Evolutionary conservation across 2,888 invertebrate species (phyloP), one percentile per base, ranked within the genome.

Genomic region (Elmis aenea): DNA sequence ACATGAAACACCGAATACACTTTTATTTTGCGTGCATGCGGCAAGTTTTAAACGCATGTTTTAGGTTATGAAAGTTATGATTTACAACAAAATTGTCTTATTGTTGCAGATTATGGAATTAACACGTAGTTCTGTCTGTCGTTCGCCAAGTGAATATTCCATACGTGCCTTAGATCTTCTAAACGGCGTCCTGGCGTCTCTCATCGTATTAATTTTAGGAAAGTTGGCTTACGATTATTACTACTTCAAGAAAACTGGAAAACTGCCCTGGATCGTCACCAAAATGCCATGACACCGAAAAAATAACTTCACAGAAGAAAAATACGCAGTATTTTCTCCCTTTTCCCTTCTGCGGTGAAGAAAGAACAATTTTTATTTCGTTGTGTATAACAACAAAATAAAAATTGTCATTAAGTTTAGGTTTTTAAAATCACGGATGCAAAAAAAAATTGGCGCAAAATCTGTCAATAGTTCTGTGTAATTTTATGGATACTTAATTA

Each of bases 221-320:
- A 84, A 85, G 64, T 75, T 90, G 40, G 69, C 80, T 1, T 90
- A 87, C 55, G 89, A 90, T 64, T 90, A 88, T 69, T 85, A 85
- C 64, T 74, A 71, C 53, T 90, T 85, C 61, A 86, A 84, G 61
- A 81, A 77, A 40, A 84, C 84, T 12, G 88, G 89, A 0, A 75
- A 80, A 54, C 68, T 90, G 41, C 90, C 90, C 0, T 89, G 89
- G 89, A 77, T 90, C 45, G 85, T 86, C 2, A 78, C 83, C 28
- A 81, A 86, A 65, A 73, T 89, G 66, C 88, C 87, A 14, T 81
- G 65, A 67, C 18, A 6, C 18, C 8, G 5, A 18, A 18, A 5
- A 18, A 18, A 6, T 18, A 6, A 18, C 8, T 18, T 18, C 18
- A 8, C n/a, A n/a, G n/a, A n/a, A n/a, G n/a, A n/a, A 18, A 18